Evolutionary conservation across 2,113 vertebrate genomes (phyloP), one percentile per base, ranked within the genome.

Genomic region (Sebastes fasciatus): DNA sequence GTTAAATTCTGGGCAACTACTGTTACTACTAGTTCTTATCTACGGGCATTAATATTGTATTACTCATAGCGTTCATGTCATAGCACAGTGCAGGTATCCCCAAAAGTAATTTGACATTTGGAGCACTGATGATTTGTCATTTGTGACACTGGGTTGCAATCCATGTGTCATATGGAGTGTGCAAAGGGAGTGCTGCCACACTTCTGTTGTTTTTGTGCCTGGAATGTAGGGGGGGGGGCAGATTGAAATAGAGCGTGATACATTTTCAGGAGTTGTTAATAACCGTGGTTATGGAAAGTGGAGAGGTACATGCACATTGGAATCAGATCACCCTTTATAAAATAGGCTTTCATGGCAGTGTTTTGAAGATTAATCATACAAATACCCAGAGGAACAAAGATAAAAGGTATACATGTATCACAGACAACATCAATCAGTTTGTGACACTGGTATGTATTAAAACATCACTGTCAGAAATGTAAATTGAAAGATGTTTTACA

Each of bases 121-220:
- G 78, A 76, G 48, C 16, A 17, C 26, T 43, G 61, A 58, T 46
- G 57, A 74, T 26, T 19, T 43, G 2, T 55, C 11, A 45, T 74
- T 74, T 16, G 21, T 67, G 48, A 14, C 58, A 51, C 34, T 43
- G 1, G 16, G 23, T 34, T 5, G 46, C 19, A 65, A 68, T 17
- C 17, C 21, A 60, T 45, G 12, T 10, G 17, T 1, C 2, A 16
- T 34, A 48, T 74, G 19, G 26, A 10, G 16, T 7, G 42, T 71
- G 46, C 51, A 77, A 26, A 43, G 9, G 51, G 16, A 74, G n/a
- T 43, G 26, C 52, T 75, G 73, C 13, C 45, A 72, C 23, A 57
- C 40, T 70, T 63, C 19, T 48, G 17, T 80, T 14, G 5, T 73
- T 77, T 68, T 74, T 57, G 21, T 57, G 58, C 43, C 42, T 65